These are phyloP conservation scores for Diplazon laetatorius DNA, from an alignment of 2,888 invertebrate species.

Conservation along the genomic window DNA sequence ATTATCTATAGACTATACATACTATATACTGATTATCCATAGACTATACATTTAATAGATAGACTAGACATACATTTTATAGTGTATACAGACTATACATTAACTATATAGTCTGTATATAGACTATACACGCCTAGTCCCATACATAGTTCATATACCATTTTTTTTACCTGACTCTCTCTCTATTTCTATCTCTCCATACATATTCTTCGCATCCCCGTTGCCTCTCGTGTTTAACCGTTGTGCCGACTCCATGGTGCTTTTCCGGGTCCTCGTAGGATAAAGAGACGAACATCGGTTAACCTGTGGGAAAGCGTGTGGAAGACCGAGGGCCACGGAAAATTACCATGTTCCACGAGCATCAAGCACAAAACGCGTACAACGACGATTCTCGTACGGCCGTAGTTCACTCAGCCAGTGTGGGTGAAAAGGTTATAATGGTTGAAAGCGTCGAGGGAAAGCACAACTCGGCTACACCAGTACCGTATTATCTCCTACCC, in stretches of 20 bases:
- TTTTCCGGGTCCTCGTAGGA: not conserved
- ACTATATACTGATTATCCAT: too few species aligned
- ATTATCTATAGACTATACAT: too few species aligned
- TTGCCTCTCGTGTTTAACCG: conserved; percentile 28
- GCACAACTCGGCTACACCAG: not conserved
- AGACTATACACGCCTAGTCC: too few species aligned
- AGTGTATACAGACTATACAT: too few species aligned
- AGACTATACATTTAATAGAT: too few species aligned
- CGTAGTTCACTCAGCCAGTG: conserved; percentile 8
- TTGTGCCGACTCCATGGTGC: conserved; percentile 18
- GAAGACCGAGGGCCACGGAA: conserved; percentile 52
- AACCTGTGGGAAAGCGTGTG: conserved; percentile 53
- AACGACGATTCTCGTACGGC: conserved; percentile 9
- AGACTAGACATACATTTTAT: too few species aligned
- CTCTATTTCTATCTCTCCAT: too few species aligned
- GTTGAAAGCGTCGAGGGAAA: conserved; percentile 4
- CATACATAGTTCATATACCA: too few species aligned
- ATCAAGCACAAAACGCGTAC: conserved; percentile 42
- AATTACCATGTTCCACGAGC: conserved; percentile 59
- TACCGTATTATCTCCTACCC: not conserved
- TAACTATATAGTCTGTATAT: too few species aligned
- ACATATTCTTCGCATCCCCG: too few species aligned
- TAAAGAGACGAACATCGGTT: conserved; percentile 61
- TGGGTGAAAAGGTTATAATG: conserved; percentile 8
- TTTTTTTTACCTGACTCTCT: too few species aligned